A percentile compares a stretch with the other conserved stretches of the same genome.
Evolutionary conservation across 2,888 invertebrate genomes (phyloP).

Genomic region (Phengaris arion): DNA sequence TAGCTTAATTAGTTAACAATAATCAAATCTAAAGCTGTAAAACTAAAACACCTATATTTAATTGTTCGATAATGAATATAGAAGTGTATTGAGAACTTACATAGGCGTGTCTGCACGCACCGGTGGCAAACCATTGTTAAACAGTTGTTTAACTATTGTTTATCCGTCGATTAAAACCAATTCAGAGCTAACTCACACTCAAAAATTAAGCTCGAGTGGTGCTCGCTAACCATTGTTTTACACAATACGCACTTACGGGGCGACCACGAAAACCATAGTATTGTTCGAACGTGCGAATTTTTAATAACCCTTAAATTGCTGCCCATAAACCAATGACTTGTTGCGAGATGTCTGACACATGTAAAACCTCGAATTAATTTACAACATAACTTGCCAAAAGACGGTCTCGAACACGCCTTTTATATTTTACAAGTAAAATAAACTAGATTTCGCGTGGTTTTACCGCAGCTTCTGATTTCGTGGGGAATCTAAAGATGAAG

Average conservation of each 20-base stretch:
- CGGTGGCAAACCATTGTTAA: constrained; percentile 52
- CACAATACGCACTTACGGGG: constrained; percentile 64
- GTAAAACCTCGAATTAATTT: too few species aligned
- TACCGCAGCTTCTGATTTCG: neutral
- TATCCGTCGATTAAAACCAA: constrained; percentile 79
- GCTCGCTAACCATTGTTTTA: constrained; percentile 70
- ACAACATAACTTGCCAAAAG: too few species aligned
- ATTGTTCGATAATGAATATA: constrained; percentile 35
- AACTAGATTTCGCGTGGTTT: neutral
- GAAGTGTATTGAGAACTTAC: constrained; percentile 48
- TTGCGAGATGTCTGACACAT: neutral
- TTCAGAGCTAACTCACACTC: constrained; percentile 77
- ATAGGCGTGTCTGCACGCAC: constrained; percentile 68
- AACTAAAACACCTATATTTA: constrained; percentile 32
- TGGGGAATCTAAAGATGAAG: neutral
- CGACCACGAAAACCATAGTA: constrained; percentile 49
- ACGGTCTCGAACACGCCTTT: neutral
- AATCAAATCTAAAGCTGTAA: neutral
- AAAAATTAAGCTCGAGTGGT: constrained; percentile 76
- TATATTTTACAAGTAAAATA: neutral
- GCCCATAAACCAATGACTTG: neutral
- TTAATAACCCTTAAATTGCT: neutral
- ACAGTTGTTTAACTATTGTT: constrained; percentile 54
- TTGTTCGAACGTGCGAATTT: constrained; percentile 28
- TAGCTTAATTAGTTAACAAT: constrained; percentile 17